A percentile compares a stretch with the other conserved stretches of the same genome.
Conservation (phyloP, 2,113 vertebrate species). For the Holacanthus passer region DNA sequence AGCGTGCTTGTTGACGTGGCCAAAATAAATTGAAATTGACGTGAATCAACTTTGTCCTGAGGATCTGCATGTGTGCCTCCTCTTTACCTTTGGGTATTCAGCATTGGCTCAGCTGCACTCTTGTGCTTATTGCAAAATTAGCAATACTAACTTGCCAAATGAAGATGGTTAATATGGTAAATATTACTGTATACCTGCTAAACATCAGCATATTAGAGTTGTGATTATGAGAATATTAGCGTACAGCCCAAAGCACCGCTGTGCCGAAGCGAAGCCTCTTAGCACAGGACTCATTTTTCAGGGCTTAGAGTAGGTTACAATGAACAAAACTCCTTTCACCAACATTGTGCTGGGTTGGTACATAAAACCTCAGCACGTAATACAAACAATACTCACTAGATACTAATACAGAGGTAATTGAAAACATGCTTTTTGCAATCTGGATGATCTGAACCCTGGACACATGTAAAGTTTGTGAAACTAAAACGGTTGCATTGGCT, state of each 20-base stretch:
- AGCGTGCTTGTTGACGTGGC: too few relatives aligned
- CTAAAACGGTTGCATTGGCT: neutral
- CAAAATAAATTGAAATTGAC: too few relatives aligned
- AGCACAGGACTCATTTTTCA: neutral
- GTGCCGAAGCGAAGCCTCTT: neutral
- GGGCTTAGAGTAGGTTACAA: neutral
- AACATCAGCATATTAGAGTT: neutral
- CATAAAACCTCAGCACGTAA: neutral
- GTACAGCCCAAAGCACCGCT: neutral
- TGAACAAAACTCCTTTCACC: neutral
- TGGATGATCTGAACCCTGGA: neutral
- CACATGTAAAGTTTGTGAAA: neutral
- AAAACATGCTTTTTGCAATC: neutral
- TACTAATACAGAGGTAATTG: neutral
- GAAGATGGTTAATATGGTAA: neutral
- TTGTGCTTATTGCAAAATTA: neutral
- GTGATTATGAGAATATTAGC: neutral
- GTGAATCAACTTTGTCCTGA: too few relatives aligned
- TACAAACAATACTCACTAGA: neutral
- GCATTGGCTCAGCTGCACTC: too few relatives aligned
- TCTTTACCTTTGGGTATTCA: too few relatives aligned
- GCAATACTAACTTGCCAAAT: neutral
- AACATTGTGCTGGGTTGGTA: neutral
- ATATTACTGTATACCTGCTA: neutral
- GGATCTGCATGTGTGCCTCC: too few relatives aligned